These are phyloP conservation scores for Poeciliopsis infans DNA, from an alignment of 2,797 vertebrate species.

Conservation along the genomic window DNA sequence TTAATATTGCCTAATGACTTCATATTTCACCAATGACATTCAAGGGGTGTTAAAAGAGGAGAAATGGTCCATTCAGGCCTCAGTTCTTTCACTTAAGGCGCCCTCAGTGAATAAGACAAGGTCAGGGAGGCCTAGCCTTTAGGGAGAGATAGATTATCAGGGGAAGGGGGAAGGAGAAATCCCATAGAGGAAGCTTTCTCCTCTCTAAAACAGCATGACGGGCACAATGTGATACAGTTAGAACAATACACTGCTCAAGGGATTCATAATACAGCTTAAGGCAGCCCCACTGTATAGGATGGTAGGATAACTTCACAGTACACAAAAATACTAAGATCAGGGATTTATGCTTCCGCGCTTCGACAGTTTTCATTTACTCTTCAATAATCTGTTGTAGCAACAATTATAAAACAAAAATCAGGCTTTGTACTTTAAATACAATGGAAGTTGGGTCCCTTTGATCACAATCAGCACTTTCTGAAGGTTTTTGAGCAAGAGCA, in stretches of 20 bases:
- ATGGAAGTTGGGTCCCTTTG: constrained; percentile 37
- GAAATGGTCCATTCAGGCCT: constrained; percentile 96
- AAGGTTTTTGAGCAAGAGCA: constrained; percentile 70
- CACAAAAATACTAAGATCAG: constrained; percentile 50
- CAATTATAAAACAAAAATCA: constrained; percentile 6
- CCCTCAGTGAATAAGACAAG: constrained; percentile 79
- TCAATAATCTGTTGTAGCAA: not conserved
- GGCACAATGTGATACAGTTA: constrained; percentile 82
- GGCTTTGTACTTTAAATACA: constrained; percentile 20
- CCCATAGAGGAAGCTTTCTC: constrained; percentile 76
- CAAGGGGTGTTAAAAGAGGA: constrained; percentile 97
- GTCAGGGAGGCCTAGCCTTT: constrained; percentile 78
- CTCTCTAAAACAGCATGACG: constrained; percentile 81
- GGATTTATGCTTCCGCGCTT: constrained; percentile 39
- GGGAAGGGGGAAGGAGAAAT: constrained; percentile 72
- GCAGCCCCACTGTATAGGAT: constrained; percentile 58
- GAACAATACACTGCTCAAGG: constrained; percentile 75
- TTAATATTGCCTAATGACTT: constrained; percentile 99
- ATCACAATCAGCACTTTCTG: constrained; percentile 72
- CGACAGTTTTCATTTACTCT: constrained; percentile 15
- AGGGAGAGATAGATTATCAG: constrained; percentile 80
- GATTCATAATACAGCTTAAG: constrained; percentile 71
- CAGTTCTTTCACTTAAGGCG: constrained; percentile 75
- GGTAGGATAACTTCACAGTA: constrained; percentile 55
- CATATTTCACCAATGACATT: constrained; percentile 99